Conservation (phyloP, 2,888 invertebrate genomes). For the Harpalus rufipes region DNA sequence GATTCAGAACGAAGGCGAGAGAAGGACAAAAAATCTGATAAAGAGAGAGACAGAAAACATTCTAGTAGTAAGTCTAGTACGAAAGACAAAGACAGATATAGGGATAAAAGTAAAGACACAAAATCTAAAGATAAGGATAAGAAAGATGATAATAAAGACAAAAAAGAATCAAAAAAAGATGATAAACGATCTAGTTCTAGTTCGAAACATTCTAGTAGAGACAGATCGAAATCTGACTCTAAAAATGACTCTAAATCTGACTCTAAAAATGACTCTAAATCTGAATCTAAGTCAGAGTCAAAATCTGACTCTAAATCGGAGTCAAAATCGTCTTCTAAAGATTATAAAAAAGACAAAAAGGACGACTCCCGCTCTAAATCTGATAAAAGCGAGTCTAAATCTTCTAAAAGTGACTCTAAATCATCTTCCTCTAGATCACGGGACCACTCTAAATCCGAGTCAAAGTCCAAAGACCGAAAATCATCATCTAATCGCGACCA, state of each 20-base stretch:
- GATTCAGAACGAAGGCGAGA: slow-evolving; percentile 69
- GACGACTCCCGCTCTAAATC: slow-evolving; percentile 70
- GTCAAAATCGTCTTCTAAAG: slow-evolving; percentile 63
- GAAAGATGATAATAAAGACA: slow-evolving; percentile 68
- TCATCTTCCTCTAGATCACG: slow-evolving; percentile 34
- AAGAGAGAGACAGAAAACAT: slow-evolving; percentile 78
- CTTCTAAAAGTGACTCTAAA: slow-evolving; percentile 48
- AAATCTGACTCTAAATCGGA: slow-evolving; percentile 69
- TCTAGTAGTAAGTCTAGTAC: slow-evolving; percentile 54
- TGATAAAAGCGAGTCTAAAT: slow-evolving; percentile 67
- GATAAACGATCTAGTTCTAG: slow-evolving; percentile 72
- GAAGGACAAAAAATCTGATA: slow-evolving; percentile 70
- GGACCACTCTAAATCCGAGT: slow-evolving; percentile 68
- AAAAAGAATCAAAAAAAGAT: slow-evolving; percentile 65
- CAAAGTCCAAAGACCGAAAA: slow-evolving; percentile 11
- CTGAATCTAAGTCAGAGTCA: slow-evolving; percentile 69
- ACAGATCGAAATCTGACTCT: slow-evolving; percentile 69
- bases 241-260: slow-evolving; percentile 72
- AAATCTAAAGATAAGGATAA: slow-evolving; percentile 63
- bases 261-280: slow-evolving; percentile 72
- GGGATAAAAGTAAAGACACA: slow-evolving; percentile 77
- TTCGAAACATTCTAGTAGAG: slow-evolving; percentile 71
- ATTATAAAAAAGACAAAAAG: neutral
- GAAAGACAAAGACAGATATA: slow-evolving; percentile 73
- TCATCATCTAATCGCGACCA: slow-evolving; percentile 69